A percentile compares a stretch with the other conserved stretches of the same genome.
These are phyloP conservation scores for Cercocebus atys DNA, from an alignment of 2,113 vertebrate genomes.

Conservation along the genomic window DNA sequence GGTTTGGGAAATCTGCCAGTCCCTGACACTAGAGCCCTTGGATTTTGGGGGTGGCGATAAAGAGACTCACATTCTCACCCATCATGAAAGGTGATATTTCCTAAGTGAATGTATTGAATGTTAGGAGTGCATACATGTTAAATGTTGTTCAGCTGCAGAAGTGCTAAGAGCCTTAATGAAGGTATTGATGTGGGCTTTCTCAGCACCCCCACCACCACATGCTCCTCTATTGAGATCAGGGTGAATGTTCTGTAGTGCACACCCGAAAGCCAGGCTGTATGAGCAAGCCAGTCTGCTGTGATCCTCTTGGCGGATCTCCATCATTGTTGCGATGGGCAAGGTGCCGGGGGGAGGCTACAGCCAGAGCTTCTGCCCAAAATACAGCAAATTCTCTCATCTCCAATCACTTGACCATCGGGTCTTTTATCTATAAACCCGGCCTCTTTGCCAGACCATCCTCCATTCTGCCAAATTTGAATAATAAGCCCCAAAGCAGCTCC, in stretches of 20 bases:
- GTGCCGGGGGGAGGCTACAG: conserved; percentile 49
- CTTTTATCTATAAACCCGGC: conserved; percentile 47
- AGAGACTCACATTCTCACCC: conserved; percentile 63
- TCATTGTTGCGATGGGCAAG: conserved; percentile 73
- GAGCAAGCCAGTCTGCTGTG: conserved; percentile 61
- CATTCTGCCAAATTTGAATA: conserved; percentile 27
- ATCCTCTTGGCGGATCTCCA: conserved; percentile 60
- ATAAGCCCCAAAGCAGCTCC: background rate
- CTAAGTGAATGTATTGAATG: conserved; percentile 75
- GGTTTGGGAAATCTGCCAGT: conserved; percentile 69
- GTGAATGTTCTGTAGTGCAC: background rate
- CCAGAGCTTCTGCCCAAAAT: conserved; percentile 65
- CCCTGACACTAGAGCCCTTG: conserved; percentile 50
- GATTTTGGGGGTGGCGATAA: background rate
- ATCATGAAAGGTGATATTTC: conserved; percentile 73
- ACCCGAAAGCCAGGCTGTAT: conserved; percentile 67
- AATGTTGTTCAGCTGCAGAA: conserved; percentile 73
- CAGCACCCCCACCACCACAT: conserved; percentile 69
- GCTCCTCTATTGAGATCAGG: conserved; percentile 78
- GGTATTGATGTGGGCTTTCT: conserved; percentile 64
- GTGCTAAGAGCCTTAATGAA: conserved; percentile 78
- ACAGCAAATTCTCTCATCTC: conserved; percentile 27
- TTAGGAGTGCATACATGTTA: conserved; percentile 52
- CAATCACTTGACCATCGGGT: conserved; percentile 32
- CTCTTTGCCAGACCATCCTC: background rate